Conservation (phyloP, 2,888 invertebrate genomes). For the Cataglyphis rosenhaueri region DNA sequence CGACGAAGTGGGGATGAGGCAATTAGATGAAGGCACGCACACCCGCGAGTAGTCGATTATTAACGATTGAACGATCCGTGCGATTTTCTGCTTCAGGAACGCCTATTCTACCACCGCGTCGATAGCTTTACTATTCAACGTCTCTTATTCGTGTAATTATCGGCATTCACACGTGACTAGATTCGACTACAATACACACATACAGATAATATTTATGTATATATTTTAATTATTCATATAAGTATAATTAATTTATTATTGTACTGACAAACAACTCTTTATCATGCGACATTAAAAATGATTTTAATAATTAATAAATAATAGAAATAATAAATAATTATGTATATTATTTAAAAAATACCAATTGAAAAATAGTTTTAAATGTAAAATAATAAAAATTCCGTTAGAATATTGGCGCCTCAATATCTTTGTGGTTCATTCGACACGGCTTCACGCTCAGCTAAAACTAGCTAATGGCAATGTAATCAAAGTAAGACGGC, state of each 20-base stretch:
- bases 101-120: constrained; percentile 30
- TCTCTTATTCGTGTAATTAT: constrained; percentile 44
- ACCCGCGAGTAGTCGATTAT: constrained; percentile 54
- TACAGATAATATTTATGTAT: constrained; percentile 1
- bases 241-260: background rate
- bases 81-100: constrained; percentile 51
- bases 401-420: background rate
- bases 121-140: constrained; percentile 36
- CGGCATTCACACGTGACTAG: constrained; percentile 27
- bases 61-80: constrained; percentile 59
- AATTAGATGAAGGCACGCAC: constrained; percentile 59
- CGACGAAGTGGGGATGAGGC: constrained; percentile 52
- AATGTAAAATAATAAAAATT: background rate
- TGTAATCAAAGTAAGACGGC: constrained; percentile 72
- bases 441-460: constrained; percentile 10
- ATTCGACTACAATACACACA: background rate
- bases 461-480: constrained; percentile 61
- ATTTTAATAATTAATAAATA: background rate
- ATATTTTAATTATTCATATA: constrained; percentile 24
- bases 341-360: background rate
- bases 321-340: background rate
- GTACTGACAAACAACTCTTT: background rate
- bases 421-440: constrained; percentile 16
- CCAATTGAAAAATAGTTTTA: background rate
- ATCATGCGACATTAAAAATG: background rate